Evolutionary conservation across 2,888 invertebrate genomes (phyloP).

Genomic region (Nomada fucata): DNA sequence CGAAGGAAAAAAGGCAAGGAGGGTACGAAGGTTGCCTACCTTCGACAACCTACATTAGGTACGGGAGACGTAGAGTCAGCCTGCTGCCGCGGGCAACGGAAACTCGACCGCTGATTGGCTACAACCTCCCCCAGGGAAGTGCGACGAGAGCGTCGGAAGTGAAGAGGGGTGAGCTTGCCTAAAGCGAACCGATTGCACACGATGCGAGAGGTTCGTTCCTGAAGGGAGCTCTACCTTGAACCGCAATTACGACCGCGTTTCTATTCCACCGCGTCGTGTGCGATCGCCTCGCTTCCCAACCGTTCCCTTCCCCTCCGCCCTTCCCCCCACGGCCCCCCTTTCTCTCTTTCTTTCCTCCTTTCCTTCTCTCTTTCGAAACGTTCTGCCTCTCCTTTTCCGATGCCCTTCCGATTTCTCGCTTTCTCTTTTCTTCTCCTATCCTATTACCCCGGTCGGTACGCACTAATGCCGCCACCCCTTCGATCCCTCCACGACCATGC

Average conservation of each 20-base stretch:
- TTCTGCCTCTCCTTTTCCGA: constrained; percentile 32
- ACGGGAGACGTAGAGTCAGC: constrained; percentile 65
- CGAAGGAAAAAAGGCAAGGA: constrained; percentile 46
- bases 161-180: constrained; percentile 71
- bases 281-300: constrained; percentile 9
- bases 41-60: constrained; percentile 67
- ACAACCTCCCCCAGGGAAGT: constrained; percentile 73
- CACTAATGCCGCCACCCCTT: constrained; percentile 72
- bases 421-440: constrained; percentile 48
- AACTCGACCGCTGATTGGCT: constrained; percentile 71
- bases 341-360: constrained; percentile 6
- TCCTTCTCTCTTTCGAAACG: constrained; percentile 26
- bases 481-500: constrained; percentile 67
- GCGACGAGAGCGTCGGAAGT: constrained; percentile 66
- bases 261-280: constrained; percentile 53
- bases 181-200: constrained; percentile 62
- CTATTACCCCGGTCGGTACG: constrained; percentile 41
- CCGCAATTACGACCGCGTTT: too few species aligned
- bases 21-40: constrained; percentile 60
- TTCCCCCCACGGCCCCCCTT: constrained; percentile 2
- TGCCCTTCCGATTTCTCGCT: constrained; percentile 58
- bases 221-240: neutral
- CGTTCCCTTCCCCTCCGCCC: constrained; percentile 8
- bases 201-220: constrained; percentile 45
- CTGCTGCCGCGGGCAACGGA: constrained; percentile 62